These are phyloP conservation scores for Sturnira hondurensis DNA, from an alignment of 2,113 vertebrate species.

Conservation along the genomic window DNA sequence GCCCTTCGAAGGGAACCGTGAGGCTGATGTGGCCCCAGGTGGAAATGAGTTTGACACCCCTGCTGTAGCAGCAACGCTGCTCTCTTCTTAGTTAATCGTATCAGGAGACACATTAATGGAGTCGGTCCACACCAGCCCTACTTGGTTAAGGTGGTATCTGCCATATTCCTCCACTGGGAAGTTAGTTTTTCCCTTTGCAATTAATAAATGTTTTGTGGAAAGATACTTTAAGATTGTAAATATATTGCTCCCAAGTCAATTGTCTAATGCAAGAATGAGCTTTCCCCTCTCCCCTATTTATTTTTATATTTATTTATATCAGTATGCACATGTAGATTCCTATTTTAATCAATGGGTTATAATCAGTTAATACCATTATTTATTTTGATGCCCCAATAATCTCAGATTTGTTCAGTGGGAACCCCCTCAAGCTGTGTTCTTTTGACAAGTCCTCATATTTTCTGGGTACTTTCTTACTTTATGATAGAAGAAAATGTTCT, in stretches of 20 bases:
- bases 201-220: neutral
- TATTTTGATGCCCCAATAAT: constrained; percentile 4
- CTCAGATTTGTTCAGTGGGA: neutral
- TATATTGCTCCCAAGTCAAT: neutral
- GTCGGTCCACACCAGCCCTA: neutral
- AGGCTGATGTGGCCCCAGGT: too few species aligned
- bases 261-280: neutral
- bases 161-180: neutral
- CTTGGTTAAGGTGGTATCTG: neutral
- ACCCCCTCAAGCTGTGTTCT: neutral
- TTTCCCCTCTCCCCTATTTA: neutral
- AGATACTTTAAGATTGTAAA: neutral
- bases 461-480: neutral
- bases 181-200: neutral
- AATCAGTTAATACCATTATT: neutral
- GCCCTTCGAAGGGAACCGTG: too few species aligned
- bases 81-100: neutral
- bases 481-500: neutral
- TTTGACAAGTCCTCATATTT: neutral
- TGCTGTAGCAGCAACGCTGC: neutral
- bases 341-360: neutral
- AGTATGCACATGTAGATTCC: neutral
- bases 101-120: neutral
- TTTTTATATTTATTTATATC: neutral
- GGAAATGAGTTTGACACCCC: too few species aligned